A percentile compares a stretch with the other conserved stretches of the same genome.
These are phyloP conservation scores for Oreonectes daqikongensis DNA, from an alignment of 2,797 vertebrate species.

Conservation along the genomic window DNA sequence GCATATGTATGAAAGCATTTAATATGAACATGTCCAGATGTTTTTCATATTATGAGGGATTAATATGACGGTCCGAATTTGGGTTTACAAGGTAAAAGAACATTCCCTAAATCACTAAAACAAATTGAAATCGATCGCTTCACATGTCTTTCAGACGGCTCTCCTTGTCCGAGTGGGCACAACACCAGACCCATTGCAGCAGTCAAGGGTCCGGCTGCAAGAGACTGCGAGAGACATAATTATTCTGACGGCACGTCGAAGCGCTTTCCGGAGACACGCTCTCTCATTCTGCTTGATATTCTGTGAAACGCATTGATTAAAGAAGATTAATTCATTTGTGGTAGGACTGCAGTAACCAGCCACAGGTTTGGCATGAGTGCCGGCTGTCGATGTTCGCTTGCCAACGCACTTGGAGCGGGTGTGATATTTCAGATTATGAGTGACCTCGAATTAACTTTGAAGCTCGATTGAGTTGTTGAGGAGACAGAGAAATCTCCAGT, in stretches of 20 bases:
- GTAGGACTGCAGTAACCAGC: constrained; percentile 26
- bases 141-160: neutral
- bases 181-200: neutral
- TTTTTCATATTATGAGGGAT: too few relatives aligned
- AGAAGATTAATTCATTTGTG: constrained; percentile 5
- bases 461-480: constrained; percentile 53
- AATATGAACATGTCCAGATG: neutral
- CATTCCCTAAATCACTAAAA: neutral
- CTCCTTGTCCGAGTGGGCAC: neutral
- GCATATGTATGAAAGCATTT: neutral
- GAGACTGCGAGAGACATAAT: neutral
- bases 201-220: neutral
- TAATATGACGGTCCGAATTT: neutral
- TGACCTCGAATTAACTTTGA: constrained; percentile 71
- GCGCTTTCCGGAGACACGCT: neutral
- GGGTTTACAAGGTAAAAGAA: neutral
- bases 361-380: constrained; percentile 32
- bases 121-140: neutral
- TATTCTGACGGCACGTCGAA: neutral
- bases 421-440: constrained; percentile 45
- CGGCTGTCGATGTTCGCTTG: constrained; percentile 12
- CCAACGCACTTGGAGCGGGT: constrained; percentile 32
- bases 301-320: constrained; percentile 31
- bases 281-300: constrained; percentile 41
- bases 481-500: constrained; percentile 52